Evolutionary conservation across 2,888 invertebrate genomes (phyloP), one percentile per base, ranked within the genome.

Genomic region (Philopedon plagiatum): DNA sequence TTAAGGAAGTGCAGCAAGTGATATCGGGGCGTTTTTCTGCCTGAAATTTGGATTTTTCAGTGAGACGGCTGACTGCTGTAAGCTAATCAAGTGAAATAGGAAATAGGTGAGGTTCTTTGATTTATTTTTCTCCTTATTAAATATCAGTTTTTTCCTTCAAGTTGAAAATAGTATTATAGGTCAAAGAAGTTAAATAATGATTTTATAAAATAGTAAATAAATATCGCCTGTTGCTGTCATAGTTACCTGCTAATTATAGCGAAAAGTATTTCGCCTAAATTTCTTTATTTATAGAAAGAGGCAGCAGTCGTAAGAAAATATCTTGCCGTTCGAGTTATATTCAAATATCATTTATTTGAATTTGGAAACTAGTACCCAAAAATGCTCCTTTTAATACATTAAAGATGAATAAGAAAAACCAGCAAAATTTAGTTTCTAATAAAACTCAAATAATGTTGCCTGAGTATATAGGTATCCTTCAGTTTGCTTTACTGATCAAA

Each of bases 21-120:
- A 23, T 34, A 23, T 34, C 23, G 23, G 51, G 63, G 37, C 51
- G 51, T 63, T 63, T 37, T 51, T 51, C 49, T n/a, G 51, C 34
- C 34, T 21, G 29, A 63, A 63, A 63, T 63, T 63, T 51, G 63
- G 62, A 51, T 63, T 63, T 63, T 63, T 63, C 63, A 49, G 21
- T 34, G 49, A 19, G 37, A 63, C 18, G 18, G 18, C 44, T 39
- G 39, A 11, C 41, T 57, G 57, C 13, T 58, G 58, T 39, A 26
- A 51, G 15, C 51, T 11, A 26, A 29, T 15, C 2, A 13, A 13
- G 8, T 7, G 8, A 2, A 51, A 21, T 23, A 51, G 51, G 8
- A 2, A 51, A 21, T 23, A 51, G 51, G 51, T 51, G 29, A 51
- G 51, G 26, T 51, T 26, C 15, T 51, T 51, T 51, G 1, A 39